These are phyloP conservation scores for Erpobdella octoculata DNA, from an alignment of 2,888 invertebrate genomes.

Conservation along the genomic window DNA sequence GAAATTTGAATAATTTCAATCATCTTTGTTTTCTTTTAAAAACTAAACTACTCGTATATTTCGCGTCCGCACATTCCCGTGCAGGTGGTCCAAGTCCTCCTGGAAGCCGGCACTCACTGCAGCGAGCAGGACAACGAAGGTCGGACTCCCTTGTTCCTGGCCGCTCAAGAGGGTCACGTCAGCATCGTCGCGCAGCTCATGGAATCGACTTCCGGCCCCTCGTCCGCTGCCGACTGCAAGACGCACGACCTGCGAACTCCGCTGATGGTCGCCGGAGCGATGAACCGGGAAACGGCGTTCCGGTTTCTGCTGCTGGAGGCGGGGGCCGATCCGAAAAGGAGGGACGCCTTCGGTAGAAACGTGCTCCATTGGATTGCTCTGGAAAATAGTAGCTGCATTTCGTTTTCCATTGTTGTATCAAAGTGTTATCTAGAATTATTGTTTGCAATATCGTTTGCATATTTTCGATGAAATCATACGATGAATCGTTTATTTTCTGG, in stretches of 20 bases:
- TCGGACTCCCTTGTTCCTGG: constrained; percentile 59
- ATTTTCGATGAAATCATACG: not conserved
- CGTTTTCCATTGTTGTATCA: too few species aligned
- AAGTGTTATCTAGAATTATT: too few species aligned
- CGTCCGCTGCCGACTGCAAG: constrained; percentile 63
- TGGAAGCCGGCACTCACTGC: constrained; percentile 53
- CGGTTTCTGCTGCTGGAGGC: constrained; percentile 3
- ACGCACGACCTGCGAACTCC: constrained; percentile 61
- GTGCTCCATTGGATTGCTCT: constrained; percentile 23
- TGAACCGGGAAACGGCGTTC: not conserved
- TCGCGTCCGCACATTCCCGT: too few species aligned
- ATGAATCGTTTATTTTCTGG: not conserved
- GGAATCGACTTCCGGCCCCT: constrained; percentile 40
- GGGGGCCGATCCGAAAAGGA: constrained; percentile 64
- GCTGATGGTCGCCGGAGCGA: constrained; percentile 57
- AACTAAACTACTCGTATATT: too few species aligned
- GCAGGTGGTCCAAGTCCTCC: constrained; percentile 55
- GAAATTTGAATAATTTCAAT: too few species aligned
- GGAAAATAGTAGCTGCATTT: constrained; percentile 12
- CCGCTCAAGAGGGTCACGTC: constrained; percentile 62
- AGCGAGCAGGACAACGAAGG: constrained; percentile 55
- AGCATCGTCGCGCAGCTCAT: constrained; percentile 33
- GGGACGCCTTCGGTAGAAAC: constrained; percentile 41
- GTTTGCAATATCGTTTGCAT: too few species aligned
- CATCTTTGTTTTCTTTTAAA: too few species aligned